phyloP scores from a whole-genome alignment of 2,888 invertebrate species.

The Drosophila antonietae region DNA sequence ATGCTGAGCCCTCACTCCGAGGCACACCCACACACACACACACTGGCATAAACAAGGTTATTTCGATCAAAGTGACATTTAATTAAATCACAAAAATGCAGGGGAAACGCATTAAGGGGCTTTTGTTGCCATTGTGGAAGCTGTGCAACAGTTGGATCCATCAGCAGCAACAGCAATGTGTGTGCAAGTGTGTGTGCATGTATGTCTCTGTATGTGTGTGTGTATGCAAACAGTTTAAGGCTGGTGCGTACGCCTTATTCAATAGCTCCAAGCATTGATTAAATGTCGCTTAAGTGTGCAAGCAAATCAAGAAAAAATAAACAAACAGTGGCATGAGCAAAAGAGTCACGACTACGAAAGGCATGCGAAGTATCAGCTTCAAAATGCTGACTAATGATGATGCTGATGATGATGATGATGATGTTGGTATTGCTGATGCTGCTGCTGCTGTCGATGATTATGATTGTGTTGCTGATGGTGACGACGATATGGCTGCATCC shows the following conservation, averaged over 20 bases:
- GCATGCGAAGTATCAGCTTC: conserved; percentile 1
- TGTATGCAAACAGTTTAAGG: conserved; percentile 56
- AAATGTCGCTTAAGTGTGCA: conserved; percentile 71
- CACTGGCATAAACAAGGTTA: conserved; percentile 60
- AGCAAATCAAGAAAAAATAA: conserved; percentile 55
- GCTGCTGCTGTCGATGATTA: background rate
- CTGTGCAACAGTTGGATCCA: conserved; percentile 54
- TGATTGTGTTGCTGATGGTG: conserved; percentile 4
- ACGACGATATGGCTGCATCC: conserved; percentile 6
- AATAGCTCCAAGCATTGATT: conserved; percentile 61
- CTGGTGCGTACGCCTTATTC: conserved; percentile 50
- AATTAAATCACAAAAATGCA: conserved; percentile 67
- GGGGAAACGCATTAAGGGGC: conserved; percentile 36
- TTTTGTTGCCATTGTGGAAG: conserved; percentile 14
- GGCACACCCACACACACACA: conserved; percentile 11
- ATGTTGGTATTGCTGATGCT: background rate
- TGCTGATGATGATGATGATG: background rate
- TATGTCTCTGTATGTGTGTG: conserved; percentile 14
- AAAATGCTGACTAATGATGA: conserved; percentile 8
- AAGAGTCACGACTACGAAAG: conserved; percentile 13
- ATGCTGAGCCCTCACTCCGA: conserved; percentile 40
- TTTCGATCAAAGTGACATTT: conserved; percentile 74
- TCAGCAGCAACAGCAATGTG: background rate
- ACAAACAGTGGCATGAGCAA: conserved; percentile 20
- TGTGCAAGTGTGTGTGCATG: conserved; percentile 22